Conservation (phyloP, 2,888 invertebrate species). For the Ypsolopha sequella region DNA sequence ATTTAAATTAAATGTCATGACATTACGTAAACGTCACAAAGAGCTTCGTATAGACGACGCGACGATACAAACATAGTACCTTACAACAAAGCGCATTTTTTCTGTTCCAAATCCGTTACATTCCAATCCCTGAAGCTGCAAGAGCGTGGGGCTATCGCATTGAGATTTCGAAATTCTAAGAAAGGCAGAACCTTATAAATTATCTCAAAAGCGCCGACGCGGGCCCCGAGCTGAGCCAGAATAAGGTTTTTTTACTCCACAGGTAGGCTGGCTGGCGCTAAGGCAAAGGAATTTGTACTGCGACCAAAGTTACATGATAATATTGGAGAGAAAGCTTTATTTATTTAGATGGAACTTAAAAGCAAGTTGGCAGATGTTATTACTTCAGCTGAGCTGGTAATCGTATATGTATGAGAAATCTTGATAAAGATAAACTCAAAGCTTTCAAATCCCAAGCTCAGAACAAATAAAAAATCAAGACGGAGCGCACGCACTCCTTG, state of each 20-base stretch:
- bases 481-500: too few species aligned
- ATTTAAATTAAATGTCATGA: too few species aligned
- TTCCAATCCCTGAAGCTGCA: conserved; percentile 53
- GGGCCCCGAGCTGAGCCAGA: conserved; percentile 50
- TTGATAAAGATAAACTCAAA: too few species aligned
- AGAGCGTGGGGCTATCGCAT: conserved; percentile 45
- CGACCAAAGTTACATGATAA: conserved; percentile 11
- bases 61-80: background rate
- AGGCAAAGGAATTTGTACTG: conserved; percentile 58
- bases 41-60: background rate
- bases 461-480: too few species aligned
- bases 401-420: too few species aligned
- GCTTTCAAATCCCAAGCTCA: too few species aligned
- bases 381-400: too few species aligned
- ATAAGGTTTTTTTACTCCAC: conserved; percentile 59
- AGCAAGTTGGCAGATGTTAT: too few species aligned
- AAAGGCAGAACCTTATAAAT: conserved; percentile 69
- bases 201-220: conserved; percentile 70
- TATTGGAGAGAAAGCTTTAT: background rate
- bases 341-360: too few species aligned
- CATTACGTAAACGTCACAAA: too few species aligned
- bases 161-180: conserved; percentile 68
- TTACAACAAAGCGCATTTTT: conserved; percentile 29
- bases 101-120: conserved; percentile 62
- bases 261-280: conserved; percentile 68